Base-by-base conservation (phyloP, 1,140 invertebrate genomes). In the Hirudo medicinalis region DNA sequence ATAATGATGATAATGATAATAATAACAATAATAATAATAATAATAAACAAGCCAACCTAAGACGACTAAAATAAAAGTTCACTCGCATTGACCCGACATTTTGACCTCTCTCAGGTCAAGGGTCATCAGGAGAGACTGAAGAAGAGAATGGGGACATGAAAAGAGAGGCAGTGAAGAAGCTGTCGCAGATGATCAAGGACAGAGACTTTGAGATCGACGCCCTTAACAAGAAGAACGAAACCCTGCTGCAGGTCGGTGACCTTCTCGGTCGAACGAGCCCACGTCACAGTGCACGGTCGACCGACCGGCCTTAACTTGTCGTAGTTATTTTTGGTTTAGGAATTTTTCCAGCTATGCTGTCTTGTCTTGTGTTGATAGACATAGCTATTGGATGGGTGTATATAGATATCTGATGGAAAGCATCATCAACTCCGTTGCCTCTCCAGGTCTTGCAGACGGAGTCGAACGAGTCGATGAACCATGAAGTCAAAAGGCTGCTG, bases 201-300 rank as follows among this genome's bases (percentile, higher is more conserved):
- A 81, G 80, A 73, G 83, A 84, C 73, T 69, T 83, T 36, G 83
- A 84, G 74, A 81, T 84, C 19, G 82, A 83, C 67, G 80, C 81
- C 36, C 72, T 84, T 22, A 79, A 76, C 66, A 78, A 82, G 71
- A 83, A 84, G 75, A 83, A 80, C 74, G 69, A 77, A 9, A 81
- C 82, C 11, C 75, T 84, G n/a, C 70, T 83, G 0, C 74, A 77
- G 25, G 77, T 82, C 9, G 29, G 29, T n/a, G 25, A n/a, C 22
- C 15, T 1, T 54, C 8, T 9, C 32, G 70, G 32, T 19, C 66
- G 19, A 63, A 71, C 55, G 67, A 40, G 6, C 8, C n/a, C 36
- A 68, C 67, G 5, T 22, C 3, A n/a, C n/a, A n/a, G n/a, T n/a
- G 20, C 27, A 68, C 11, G n/a, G 27, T 22, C 15, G 55, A 22